Base-by-base conservation (phyloP, 1,140 invertebrate species). In the Calosoma granatense region DNA sequence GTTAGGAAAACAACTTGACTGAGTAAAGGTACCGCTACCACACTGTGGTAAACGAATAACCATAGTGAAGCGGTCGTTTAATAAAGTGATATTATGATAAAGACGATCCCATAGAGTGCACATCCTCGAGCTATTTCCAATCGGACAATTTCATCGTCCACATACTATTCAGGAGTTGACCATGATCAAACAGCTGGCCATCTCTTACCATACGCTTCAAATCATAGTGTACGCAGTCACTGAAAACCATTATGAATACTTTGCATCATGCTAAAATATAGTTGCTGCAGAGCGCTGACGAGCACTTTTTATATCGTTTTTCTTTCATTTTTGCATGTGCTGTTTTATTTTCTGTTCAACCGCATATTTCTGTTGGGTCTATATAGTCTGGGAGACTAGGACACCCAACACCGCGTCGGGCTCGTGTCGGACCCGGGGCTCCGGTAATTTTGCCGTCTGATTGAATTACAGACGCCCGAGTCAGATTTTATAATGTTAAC, bases 21-120 rank as follows among this genome's bases (percentile, higher is more conserved):
- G n/a, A n/a, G n/a, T n/a, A 11, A 17, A 47, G 6, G 17, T 47
- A 47, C 6, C 41, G 26, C 41, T 11, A 47, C 15, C 15, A 47
- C 17, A 47, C 3, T 17, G 17, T 12, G 9, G 17, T 36, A 47
- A 17, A 47, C 4, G 6, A 47, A 47, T 47, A 47, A 4, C 9
- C 17, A 47, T 47, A 47, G 41, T 47, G 4, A 47, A 47, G 6
- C 41, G 41, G 6, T 17, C 41, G 15, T 47, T 47, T 47, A 47
- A 47, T 47, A 47, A 47, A 47, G 41, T 47, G 41, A 47, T 47
- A 47, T 47, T 47, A 47, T 47, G 41, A 47, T 47, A 47, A 47
- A 47, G 41, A 47, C 41, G 41, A 47, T 47, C 41, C 41, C 41
- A 47, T 47, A 47, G 41, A 47, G 41, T 47, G 41, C 41, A 47